Percentiles rank a stretch among this genome's conserved stretches.
These are phyloP conservation scores for Craseonycteris thonglongyai DNA, from an alignment of 2,113 vertebrate species.

Conservation along the genomic window DNA sequence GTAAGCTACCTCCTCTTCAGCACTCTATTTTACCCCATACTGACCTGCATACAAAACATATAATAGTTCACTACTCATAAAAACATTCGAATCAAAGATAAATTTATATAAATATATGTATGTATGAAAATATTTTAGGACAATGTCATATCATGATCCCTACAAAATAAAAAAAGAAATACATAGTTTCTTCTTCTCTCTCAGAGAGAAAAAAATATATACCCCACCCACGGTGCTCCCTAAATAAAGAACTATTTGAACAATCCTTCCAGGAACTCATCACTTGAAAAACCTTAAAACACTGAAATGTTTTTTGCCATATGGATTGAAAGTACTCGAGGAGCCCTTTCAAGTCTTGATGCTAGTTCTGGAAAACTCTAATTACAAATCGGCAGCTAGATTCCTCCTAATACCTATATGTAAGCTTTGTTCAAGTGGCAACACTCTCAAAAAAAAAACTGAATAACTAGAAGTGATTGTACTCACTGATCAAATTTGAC, in stretches of 20 bases:
- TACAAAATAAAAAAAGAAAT: not conserved
- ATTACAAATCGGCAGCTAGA: not conserved
- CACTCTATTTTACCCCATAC: not conserved
- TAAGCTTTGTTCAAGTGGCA: no score
- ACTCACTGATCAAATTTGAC: not conserved
- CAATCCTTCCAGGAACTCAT: not conserved
- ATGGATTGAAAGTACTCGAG: not conserved
- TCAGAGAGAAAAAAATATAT: no score
- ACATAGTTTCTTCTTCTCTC: not conserved
- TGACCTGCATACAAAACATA: not conserved
- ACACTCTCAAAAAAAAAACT: not conserved
- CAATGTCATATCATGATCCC: not conserved
- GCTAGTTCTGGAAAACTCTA: not conserved
- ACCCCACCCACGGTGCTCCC: no score
- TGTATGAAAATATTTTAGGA: not conserved
- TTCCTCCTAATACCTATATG: not conserved
- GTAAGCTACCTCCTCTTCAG: not conserved
- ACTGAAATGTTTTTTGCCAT: accelerated
- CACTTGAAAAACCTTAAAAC: no score
- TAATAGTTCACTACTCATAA: not conserved
- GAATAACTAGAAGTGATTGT: not conserved
- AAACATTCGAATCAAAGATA: not conserved
- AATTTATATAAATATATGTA: not conserved
- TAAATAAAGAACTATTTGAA: not conserved
- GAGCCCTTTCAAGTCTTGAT: no score